These are phyloP conservation scores for Chelonia mydas DNA, from an alignment of 2,797 vertebrate genomes.

Conservation along the genomic window DNA sequence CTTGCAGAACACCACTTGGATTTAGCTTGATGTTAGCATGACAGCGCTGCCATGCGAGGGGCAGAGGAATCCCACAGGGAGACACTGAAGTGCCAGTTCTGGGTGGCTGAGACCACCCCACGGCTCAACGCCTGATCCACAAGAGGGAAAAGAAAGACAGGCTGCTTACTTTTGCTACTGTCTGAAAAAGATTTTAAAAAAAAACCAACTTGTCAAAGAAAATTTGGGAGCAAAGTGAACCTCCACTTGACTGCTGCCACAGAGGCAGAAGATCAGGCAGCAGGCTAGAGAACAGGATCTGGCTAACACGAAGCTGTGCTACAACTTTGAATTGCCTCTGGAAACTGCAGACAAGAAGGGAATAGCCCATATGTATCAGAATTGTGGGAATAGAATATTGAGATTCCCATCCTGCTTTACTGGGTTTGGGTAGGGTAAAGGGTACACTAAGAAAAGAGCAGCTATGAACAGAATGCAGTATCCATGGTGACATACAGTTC, in stretches of 20 bases:
- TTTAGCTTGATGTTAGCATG: background rate
- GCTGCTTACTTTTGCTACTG: background rate
- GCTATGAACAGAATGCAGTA: slow-evolving; percentile 30
- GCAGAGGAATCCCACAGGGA: background rate
- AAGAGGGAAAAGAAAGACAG: background rate
- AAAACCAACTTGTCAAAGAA: background rate
- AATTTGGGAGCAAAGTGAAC: background rate
- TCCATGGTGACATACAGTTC: background rate
- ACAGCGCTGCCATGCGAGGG: background rate
- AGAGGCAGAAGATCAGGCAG: background rate
- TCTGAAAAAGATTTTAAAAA: background rate
- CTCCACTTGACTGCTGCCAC: background rate
- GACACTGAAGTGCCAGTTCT: background rate
- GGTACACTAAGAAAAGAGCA: background rate
- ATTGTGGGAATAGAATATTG: background rate
- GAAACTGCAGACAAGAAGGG: background rate
- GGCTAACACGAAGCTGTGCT: background rate
- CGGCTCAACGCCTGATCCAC: background rate
- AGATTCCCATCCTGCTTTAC: background rate
- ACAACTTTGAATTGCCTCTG: background rate
- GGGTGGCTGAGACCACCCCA: background rate
- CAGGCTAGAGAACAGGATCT: background rate
- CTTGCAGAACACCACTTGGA: background rate
- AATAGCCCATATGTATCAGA: background rate
- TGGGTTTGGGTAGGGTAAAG: background rate